Evolutionary conservation across 2,888 invertebrate genomes (phyloP).

Genomic region (Caenorhabditis sp.): DNA sequence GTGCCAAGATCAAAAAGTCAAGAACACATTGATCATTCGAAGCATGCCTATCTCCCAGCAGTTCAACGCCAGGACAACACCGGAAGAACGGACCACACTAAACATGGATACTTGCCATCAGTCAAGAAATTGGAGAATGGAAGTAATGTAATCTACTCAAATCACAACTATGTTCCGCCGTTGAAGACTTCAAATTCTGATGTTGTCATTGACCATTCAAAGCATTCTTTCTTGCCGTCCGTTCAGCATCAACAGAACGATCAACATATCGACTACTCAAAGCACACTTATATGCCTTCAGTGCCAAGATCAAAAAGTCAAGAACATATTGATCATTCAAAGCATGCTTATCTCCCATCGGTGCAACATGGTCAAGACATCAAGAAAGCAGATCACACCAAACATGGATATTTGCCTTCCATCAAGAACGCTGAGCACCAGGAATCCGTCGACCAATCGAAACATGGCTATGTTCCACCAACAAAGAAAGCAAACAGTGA

Average conservation of each 20-base stretch:
- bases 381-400: conserved; percentile 9
- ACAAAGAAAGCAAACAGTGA: conserved; percentile 31
- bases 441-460: conserved; percentile 26
- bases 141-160: neutral
- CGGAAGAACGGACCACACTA: conserved; percentile 13
- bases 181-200: neutral
- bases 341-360: conserved; percentile 37
- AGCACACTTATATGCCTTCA: conserved; percentile 26
- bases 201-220: neutral
- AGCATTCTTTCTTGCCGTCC: conserved; percentile 30
- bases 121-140: neutral
- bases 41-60: conserved; percentile 47
- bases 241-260: neutral
- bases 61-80: conserved; percentile 1
- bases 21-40: conserved; percentile 18
- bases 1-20: conserved; percentile 1
- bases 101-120: conserved; percentile 40
- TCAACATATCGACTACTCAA: neutral
- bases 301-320: neutral
- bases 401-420: conserved; percentile 33
- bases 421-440: conserved; percentile 5
- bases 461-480: conserved; percentile 51
- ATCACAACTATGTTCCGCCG: neutral
- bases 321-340: conserved; percentile 13
- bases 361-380: neutral